Percentiles rank a stretch among this genome's conserved stretches.
These are phyloP conservation scores for Olivierus martensii DNA, from an alignment of 1,140 invertebrate genomes.

Conservation along the genomic window DNA sequence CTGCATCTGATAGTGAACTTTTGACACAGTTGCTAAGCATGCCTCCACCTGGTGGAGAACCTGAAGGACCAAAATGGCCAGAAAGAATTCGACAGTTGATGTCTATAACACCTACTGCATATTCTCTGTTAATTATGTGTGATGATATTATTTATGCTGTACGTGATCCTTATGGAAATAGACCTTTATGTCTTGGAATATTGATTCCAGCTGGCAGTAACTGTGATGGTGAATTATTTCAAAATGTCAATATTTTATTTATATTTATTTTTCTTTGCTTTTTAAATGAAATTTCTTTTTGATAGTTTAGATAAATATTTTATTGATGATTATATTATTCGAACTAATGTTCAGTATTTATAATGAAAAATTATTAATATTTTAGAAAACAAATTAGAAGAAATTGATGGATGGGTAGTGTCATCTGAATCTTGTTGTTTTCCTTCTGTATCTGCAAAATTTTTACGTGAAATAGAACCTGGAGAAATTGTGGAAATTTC, in stretches of 20 bases:
- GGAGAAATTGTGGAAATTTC: slow-evolving; percentile 94
- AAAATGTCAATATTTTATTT: not conserved
- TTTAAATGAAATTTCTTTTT: too few relatives aligned
- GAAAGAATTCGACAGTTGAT: slow-evolving; percentile 83
- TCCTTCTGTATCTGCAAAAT: slow-evolving; percentile 79
- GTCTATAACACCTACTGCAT: slow-evolving; percentile 75
- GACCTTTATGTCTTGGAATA: slow-evolving; percentile 76
- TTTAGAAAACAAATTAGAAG: too few relatives aligned
- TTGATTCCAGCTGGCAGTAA: not conserved
- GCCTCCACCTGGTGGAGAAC: slow-evolving; percentile 75
- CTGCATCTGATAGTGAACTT: slow-evolving; percentile 88
- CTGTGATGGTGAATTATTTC: not conserved
- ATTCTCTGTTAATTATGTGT: slow-evolving; percentile 88
- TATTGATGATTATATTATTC: too few relatives aligned
- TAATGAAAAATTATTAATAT: too few relatives aligned
- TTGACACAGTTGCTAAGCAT: slow-evolving; percentile 90
- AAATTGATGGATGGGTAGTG: slow-evolving; percentile 68
- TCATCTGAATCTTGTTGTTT: slow-evolving; percentile 95
- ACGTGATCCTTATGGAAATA: slow-evolving; percentile 88
- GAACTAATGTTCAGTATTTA: too few relatives aligned
- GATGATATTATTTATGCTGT: slow-evolving; percentile 89
- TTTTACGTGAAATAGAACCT: slow-evolving; percentile 71
- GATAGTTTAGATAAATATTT: too few relatives aligned
- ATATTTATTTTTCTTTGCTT: too few relatives aligned
- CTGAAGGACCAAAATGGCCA: slow-evolving; percentile 74